These are phyloP conservation scores for Apotomis turbidana DNA, from an alignment of 2,888 invertebrate species.

Conservation along the genomic window DNA sequence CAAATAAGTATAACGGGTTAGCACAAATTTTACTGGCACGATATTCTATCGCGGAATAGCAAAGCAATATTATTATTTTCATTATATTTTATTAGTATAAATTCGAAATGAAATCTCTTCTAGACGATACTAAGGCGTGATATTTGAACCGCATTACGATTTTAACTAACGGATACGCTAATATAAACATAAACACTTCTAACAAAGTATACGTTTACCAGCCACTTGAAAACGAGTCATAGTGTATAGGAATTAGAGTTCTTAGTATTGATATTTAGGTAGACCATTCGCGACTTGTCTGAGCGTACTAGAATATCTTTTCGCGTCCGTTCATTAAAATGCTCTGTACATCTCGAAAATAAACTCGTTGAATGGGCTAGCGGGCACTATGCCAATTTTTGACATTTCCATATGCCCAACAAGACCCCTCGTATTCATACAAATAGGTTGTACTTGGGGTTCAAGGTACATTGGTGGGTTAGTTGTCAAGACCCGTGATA, in stretches of 20 bases:
- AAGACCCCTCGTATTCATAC: slow-evolving; percentile 6
- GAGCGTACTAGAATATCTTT: slow-evolving; percentile 45
- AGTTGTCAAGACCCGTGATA: slow-evolving; percentile 48
- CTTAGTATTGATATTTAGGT: neutral
- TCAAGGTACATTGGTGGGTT: slow-evolving; percentile 28
- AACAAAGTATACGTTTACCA: slow-evolving; percentile 1
- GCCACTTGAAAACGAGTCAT: slow-evolving; percentile 8
- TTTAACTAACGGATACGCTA: slow-evolving; percentile 16
- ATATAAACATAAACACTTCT: slow-evolving; percentile 26
- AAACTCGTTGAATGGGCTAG: slow-evolving; percentile 61
- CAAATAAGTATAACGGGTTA: too few species aligned
- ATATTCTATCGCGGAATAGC: too few species aligned
- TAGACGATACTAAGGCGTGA: neutral
- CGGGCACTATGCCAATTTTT: slow-evolving; percentile 72
- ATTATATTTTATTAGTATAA: neutral
- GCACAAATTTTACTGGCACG: too few species aligned
- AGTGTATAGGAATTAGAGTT: neutral
- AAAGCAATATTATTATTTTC: too few species aligned
- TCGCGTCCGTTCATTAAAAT: slow-evolving; percentile 67
- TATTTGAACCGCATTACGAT: slow-evolving; percentile 1
- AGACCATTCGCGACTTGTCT: slow-evolving; percentile 23
- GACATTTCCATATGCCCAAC: slow-evolving; percentile 59
- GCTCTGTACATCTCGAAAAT: slow-evolving; percentile 70
- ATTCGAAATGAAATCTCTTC: neutral
- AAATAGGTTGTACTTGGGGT: neutral